Conservation (phyloP, 64 coral and sea anemone genomes). For the Montipora capricornis region DNA sequence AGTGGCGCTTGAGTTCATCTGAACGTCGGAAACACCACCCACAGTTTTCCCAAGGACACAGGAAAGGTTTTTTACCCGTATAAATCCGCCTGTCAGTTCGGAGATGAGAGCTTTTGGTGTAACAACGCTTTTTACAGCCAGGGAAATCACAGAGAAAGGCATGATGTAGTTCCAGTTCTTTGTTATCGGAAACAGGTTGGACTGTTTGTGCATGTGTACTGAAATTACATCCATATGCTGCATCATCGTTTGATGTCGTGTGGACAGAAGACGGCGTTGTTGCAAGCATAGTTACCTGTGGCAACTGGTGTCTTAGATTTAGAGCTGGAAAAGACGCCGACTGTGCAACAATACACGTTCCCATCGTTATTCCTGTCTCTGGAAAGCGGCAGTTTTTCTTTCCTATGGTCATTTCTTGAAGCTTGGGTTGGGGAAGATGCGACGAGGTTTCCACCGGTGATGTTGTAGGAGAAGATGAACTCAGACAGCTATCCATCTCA, state of each 20-base stretch:
- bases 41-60: constrained; percentile 88
- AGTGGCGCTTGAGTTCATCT: too few relatives aligned
- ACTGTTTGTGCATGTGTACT: neutral
- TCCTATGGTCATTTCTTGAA: neutral
- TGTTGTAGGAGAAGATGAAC: constrained; percentile 1
- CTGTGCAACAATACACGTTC: neutral
- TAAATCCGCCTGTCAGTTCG: constrained; percentile 78
- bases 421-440: constrained; percentile 16
- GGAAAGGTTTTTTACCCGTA: constrained; percentile 87
- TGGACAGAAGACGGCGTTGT: neutral
- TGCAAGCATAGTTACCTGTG: constrained; percentile 8
- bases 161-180: constrained; percentile 26
- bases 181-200: neutral
- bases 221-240: neutral
- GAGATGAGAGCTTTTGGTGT: constrained; percentile 84
- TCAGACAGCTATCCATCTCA: constrained; percentile 49
- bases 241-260: neutral
- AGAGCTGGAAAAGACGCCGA: neutral
- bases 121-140: constrained; percentile 76
- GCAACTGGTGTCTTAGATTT: constrained; percentile 17
- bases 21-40: too few relatives aligned
- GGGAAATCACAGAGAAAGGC: constrained; percentile 88
- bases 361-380: neutral
- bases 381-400: constrained; percentile 48
- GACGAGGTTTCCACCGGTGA: neutral